Percentiles rank a stretch among this genome's conserved stretches.
These are phyloP conservation scores for Lethrus apterus DNA, from an alignment of 1,140 invertebrate genomes.

Conservation along the genomic window DNA sequence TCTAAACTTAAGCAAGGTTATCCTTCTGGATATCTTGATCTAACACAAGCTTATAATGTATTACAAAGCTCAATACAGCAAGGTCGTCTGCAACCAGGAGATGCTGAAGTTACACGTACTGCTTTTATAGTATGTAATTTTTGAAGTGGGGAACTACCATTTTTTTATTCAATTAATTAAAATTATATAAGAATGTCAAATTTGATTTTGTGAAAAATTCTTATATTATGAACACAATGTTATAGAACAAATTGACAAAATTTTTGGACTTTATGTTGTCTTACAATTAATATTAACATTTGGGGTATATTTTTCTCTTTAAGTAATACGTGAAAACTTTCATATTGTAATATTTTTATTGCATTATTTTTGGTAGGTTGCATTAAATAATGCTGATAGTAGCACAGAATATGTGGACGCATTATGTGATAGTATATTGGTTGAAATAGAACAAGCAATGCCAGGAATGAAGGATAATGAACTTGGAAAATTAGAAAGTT, in stretches of 20 bases:
- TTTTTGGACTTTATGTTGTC: too few species aligned
- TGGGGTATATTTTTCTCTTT: too few species aligned
- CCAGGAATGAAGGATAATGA: slow-evolving; percentile 56
- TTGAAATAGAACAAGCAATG: slow-evolving; percentile 59
- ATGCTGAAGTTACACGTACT: slow-evolving; percentile 62
- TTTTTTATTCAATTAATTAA: too few species aligned
- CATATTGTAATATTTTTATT: too few species aligned
- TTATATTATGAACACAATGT: too few species aligned
- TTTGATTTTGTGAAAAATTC: too few species aligned
- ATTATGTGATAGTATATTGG: slow-evolving; percentile 62
- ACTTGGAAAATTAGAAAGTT: slow-evolving; percentile 66
- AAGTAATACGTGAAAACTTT: too few species aligned
- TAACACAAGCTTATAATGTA: slow-evolving; percentile 72
- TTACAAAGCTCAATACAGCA: slow-evolving; percentile 76
- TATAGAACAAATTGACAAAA: too few species aligned
- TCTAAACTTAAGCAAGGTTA: slow-evolving; percentile 74
- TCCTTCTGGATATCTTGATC: slow-evolving; percentile 76
- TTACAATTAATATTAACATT: too few species aligned
- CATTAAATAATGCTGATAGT: slow-evolving; percentile 88
- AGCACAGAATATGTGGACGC: slow-evolving; percentile 86
- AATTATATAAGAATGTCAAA: too few species aligned
- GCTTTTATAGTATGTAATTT: slow-evolving; percentile 43
- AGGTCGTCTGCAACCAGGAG: slow-evolving; percentile 70
- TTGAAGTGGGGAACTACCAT: too few species aligned
- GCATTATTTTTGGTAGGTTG: too few species aligned